Base-by-base conservation (phyloP, 1,140 invertebrate genomes). In the Drosophila bipectinata region DNA sequence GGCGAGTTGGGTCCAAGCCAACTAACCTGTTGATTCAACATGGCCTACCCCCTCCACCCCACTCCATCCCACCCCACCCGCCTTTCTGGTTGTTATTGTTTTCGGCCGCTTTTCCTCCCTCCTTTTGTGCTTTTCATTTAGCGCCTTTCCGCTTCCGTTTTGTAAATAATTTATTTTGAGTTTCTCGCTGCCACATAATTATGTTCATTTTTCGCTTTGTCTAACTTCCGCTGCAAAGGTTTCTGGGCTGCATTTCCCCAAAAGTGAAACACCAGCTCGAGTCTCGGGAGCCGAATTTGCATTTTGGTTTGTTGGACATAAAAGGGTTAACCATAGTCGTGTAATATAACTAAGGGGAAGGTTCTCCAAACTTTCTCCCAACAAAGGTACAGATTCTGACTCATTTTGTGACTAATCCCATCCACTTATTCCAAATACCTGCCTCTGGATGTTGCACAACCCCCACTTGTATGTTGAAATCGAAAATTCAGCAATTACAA, bases 81-180 rank as follows among this genome's bases (percentile, higher is more conserved):
- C 21, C 18, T 6, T 1, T 61, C 32, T 18, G 9, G 15, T 21
- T 47, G 44, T 68, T 69, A 30, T 55, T 45, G 53, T 64, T 55
- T 51, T 64, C 15, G 8, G 28, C 45, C 47, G 15, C 52, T 72
- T 74, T 71, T 26, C 34, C 49, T 72, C 21, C 15, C 45, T 55
- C 41, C 18, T 21, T 26, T n/a, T 15, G 37, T 37, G 10, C 12
- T 60, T 68, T 68, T 24, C 66, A 48, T 57, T 71, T 69, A 71
- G 60, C 53, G 60, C 49, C 71, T 75, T 75, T 75, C 72, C 72
- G 72, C 72, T 75, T 75, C 72, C 72, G 72, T 75, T 75, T 66
- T 75, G 18, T 48, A 58, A 74, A 74, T 45, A 71, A 72, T 72
- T 72, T 72, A 47, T 58, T 66, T 74, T 14, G 44, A 32, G 32